phyloP scores from a whole-genome alignment of 2,797 vertebrate genomes.

The Phaenicophaeus curvirostris region DNA sequence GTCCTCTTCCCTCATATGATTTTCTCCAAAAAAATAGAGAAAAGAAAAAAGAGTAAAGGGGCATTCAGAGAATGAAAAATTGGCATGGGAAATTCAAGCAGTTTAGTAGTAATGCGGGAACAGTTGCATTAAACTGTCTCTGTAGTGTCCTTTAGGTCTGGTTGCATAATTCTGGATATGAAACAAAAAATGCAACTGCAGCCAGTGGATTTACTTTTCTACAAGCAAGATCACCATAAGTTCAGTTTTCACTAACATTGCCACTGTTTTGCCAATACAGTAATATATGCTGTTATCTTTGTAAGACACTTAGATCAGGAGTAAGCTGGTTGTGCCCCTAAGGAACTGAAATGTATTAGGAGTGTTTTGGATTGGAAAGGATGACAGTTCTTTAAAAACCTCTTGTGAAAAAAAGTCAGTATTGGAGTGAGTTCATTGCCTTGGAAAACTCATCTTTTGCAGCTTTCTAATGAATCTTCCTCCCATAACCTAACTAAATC shows the following conservation, averaged over 20 bases:
- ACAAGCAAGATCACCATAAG: background rate
- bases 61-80: background rate
- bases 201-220: background rate
- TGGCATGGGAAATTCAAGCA: background rate
- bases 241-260: background rate
- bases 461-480: background rate
- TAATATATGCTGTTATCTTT: background rate
- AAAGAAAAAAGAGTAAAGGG: background rate
- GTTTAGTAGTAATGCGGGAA: background rate
- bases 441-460: background rate
- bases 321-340: background rate
- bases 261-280: conserved; percentile 18
- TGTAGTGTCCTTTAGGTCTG: background rate
- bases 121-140: background rate
- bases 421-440: background rate
- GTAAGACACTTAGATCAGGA: background rate
- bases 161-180: background rate
- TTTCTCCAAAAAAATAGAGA: background rate
- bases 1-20: background rate
- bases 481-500: background rate
- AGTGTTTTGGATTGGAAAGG: background rate
- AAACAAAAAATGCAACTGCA: background rate
- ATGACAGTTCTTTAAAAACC: background rate
- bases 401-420: background rate
- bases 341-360: background rate